Base-by-base conservation (phyloP, 2,113 vertebrate genomes). In the Nymphicus hollandicus region DNA sequence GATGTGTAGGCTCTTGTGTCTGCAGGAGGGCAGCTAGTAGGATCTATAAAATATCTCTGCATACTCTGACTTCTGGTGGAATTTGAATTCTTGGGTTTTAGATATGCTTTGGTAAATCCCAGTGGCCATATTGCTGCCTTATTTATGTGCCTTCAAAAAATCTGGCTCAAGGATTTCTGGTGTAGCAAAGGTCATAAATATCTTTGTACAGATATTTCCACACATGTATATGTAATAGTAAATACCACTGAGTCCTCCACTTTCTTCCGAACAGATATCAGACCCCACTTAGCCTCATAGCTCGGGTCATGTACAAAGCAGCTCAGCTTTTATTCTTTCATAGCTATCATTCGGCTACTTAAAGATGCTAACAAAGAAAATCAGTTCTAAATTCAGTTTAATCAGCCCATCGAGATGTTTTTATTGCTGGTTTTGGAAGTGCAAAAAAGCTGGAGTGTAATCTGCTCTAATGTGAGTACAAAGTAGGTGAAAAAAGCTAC, bases 221-320 rank as follows among this genome's bases (percentile, higher is more conserved):
- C 27, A 41, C 47, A 4, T 69, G 37, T 61, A 25, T 63, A 16
- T 72, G 6, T 72, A 47, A 49, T 11, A 53, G 20, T 50, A 77
- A 90, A 50, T 91, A 66, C 39, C 41, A 63, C 23, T 12, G 50
- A 53, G 39, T 53, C 17, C 43, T 86, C 24, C 23, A 10, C 35
- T 68, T 81, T 46, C 3, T 78, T 93, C 47, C 47, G 66, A 43
- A 80, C 17, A 81, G 52, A 11, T 79, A 47, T 52, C 77, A 81
- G 28, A n/a, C 35, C 9, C 9, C 0, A 0, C 66, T 89, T 81
- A 60, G 33, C 56, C 55, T 85, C 0, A 0, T 64, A 50, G 29
- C 13, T 91, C 4, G 4, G 47, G 29, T 91, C 28, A 49, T 77
- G 18, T 68, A 41, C 37, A 65, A 88, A 56, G 31, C 17, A 56